Conservation (phyloP, 2,888 invertebrate species). For the Chymomyza amoena region DNA sequence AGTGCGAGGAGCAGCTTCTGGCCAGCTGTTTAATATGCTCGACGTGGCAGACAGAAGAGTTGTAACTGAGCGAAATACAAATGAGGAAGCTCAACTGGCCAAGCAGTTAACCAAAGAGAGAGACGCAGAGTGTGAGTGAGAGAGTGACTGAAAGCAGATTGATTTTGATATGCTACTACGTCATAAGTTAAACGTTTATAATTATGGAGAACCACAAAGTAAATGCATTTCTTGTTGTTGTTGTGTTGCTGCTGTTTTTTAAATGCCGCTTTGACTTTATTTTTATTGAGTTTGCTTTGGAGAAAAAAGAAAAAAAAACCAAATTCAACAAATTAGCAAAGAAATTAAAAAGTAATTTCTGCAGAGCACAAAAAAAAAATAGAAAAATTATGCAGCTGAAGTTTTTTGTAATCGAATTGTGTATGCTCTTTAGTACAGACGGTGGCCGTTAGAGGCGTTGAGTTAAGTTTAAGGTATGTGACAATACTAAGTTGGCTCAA, state of each 20-base stretch:
- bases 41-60: constrained; percentile 51
- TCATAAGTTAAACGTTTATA: neutral
- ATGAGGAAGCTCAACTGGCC: constrained; percentile 43
- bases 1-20: neutral
- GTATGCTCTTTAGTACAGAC: no score
- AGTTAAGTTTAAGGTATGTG: no score
- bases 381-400: neutral
- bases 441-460: no score
- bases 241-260: neutral
- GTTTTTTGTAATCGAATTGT: no score
- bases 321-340: constrained; percentile 53
- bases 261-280: neutral
- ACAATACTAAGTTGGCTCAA: no score
- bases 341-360: constrained; percentile 72
- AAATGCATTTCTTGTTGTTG: neutral
- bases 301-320: constrained; percentile 5
- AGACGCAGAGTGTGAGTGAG: neutral
- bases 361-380: constrained; percentile 18
- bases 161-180: neutral
- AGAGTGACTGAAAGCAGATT: neutral
- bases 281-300: neutral
- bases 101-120: neutral
- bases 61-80: constrained; percentile 63
- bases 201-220: neutral
- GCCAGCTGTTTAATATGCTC: constrained; percentile 58